These are phyloP conservation scores for Thunnus maccoyii DNA, from an alignment of 2,113 vertebrate genomes.

Conservation along the genomic window DNA sequence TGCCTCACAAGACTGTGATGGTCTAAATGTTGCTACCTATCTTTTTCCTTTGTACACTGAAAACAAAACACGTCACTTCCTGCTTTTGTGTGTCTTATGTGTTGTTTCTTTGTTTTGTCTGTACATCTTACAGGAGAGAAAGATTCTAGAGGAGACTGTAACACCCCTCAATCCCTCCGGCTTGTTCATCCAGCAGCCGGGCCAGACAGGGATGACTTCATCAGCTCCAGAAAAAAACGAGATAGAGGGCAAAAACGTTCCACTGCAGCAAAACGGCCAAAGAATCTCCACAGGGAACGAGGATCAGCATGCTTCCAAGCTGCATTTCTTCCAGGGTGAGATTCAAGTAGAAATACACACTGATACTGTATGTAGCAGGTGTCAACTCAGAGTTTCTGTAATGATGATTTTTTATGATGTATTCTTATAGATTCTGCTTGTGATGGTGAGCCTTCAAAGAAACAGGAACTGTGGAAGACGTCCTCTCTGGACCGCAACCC, in stretches of 20 bases:
- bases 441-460: slow-evolving; percentile 82
- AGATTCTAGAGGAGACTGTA: slow-evolving; percentile 95
- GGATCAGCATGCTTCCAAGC: slow-evolving; percentile 79
- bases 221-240: slow-evolving; percentile 44
- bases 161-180: slow-evolving; percentile 84
- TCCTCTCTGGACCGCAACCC: slow-evolving; percentile 83
- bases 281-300: slow-evolving; percentile 52
- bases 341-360: background rate
- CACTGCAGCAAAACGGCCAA: slow-evolving; percentile 66
- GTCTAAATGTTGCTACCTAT: too few species aligned
- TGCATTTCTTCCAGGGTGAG: slow-evolving; percentile 85
- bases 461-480: slow-evolving; percentile 83
- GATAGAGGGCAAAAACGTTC: background rate
- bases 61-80: background rate
- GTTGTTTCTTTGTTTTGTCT: background rate
- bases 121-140: slow-evolving; percentile 87
- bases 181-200: slow-evolving; percentile 63
- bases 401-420: background rate
- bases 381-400: too few species aligned
- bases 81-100: background rate
- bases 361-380: background rate
- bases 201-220: slow-evolving; percentile 28
- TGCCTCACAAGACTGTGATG: too few species aligned
- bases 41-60: too few species aligned
- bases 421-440: slow-evolving; percentile 80